Evolutionary conservation across 2,797 vertebrate species (phyloP).

Genomic region (Galago senegalensis): DNA sequence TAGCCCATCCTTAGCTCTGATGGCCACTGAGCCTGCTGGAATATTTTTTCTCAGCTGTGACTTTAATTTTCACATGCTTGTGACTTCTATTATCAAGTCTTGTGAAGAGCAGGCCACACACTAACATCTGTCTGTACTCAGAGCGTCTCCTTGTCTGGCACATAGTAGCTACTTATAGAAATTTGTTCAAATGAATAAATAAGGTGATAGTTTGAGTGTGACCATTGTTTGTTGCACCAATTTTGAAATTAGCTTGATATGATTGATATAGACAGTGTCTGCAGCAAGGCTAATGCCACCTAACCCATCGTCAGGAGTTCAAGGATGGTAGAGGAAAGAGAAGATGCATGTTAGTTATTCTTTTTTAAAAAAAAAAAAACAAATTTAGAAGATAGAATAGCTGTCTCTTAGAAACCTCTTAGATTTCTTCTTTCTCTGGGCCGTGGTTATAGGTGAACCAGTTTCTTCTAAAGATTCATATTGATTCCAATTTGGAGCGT

Average conservation of each 20-base stretch:
- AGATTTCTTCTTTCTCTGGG: slow-evolving; percentile 18
- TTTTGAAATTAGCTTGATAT: neutral
- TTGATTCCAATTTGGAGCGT: neutral
- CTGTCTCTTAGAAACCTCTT: neutral
- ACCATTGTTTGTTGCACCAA: neutral
- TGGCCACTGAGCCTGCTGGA: neutral
- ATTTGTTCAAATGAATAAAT: neutral
- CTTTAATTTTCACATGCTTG: neutral
- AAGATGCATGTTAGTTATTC: neutral
- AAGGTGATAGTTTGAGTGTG: neutral
- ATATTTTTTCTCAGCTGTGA: neutral
- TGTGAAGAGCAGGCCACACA: neutral
- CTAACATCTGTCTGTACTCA: neutral
- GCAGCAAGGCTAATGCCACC: neutral
- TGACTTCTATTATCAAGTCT: neutral
- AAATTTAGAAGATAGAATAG: neutral
- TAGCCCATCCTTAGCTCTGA: neutral
- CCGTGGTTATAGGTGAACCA: neutral
- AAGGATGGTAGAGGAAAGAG: neutral
- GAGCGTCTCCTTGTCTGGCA: neutral
- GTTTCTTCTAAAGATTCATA: slow-evolving; percentile 22
- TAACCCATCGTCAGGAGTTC: neutral
- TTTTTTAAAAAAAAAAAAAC: neutral
- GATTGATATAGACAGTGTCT: neutral
- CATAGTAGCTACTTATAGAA: neutral